phyloP scores from a whole-genome alignment of 2,113 vertebrate species.

The Zosterops borbonicus region DNA sequence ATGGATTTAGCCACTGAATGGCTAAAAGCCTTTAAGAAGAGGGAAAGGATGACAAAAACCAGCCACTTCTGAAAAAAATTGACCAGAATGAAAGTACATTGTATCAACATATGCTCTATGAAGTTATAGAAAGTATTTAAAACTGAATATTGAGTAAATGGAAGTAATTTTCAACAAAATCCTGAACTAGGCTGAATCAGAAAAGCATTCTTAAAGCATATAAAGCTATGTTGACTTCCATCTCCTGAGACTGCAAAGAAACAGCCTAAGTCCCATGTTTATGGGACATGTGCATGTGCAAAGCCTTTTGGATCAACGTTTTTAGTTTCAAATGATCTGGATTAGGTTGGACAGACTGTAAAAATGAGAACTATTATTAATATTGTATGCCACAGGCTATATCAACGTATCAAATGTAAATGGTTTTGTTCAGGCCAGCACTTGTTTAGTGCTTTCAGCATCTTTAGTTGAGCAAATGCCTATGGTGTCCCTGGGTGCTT shows the following conservation, averaged over 20 bases:
- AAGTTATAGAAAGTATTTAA: neutral
- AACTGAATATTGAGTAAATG: neutral
- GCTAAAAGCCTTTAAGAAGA: neutral
- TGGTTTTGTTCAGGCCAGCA: neutral
- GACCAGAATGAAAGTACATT: neutral
- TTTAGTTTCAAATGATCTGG: neutral
- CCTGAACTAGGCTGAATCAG: neutral
- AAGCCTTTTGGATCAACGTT: neutral
- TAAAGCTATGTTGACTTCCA: neutral
- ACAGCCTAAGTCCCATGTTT: neutral
- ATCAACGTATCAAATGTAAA: neutral
- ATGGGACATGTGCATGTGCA: neutral
- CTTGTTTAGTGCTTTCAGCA: neutral
- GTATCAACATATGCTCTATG: neutral
- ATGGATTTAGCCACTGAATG: neutral
- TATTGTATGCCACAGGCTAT: neutral
- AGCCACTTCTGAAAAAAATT: neutral
- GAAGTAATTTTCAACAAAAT: neutral
- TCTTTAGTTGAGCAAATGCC: neutral
- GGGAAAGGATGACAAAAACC: neutral
- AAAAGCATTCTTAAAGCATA: neutral
- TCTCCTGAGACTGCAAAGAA: neutral
- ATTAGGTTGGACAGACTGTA: neutral
- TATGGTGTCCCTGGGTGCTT: neutral
- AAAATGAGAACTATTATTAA: slow-evolving; percentile 1